Conservation (phyloP, 1,140 invertebrate genomes). For the Cotesia chilonis region DNA sequence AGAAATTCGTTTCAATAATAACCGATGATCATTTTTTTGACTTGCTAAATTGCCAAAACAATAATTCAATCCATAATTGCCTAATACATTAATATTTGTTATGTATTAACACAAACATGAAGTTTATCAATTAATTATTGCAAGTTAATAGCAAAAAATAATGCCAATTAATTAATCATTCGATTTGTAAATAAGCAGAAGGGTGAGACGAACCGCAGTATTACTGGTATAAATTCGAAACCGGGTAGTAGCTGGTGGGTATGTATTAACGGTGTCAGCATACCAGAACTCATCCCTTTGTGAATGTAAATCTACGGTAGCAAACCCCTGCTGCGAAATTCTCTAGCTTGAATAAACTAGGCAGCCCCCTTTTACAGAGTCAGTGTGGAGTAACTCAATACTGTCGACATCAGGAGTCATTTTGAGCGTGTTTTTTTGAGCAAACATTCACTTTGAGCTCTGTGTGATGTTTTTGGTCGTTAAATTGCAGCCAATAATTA, state of each 20-base stretch:
- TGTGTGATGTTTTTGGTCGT: conserved; percentile 50
- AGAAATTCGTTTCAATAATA: no score
- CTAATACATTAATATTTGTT: no score
- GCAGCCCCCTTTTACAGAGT: background rate
- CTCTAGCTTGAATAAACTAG: background rate
- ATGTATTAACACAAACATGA: no score
- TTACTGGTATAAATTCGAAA: no score
- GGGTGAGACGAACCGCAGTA: no score
- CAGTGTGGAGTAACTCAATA: background rate
- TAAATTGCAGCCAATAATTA: conserved; percentile 54
- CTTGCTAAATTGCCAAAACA: no score
- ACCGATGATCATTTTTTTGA: no score
- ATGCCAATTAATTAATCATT: no score
- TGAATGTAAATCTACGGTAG: background rate
- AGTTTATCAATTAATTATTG: no score
- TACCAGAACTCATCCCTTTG: conserved; percentile 9
- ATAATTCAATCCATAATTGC: no score
- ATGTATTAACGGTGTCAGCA: background rate
- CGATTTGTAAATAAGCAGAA: no score
- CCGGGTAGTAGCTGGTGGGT: background rate
- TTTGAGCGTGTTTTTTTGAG: conserved; percentile 53
- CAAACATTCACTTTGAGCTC: conserved; percentile 41
- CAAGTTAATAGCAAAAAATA: no score
- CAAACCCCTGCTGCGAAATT: conserved; percentile 2
- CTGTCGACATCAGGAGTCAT: conserved; percentile 10